Evolutionary conservation across 2,888 invertebrate genomes (phyloP).

Genomic region (Linyphia triangularis): DNA sequence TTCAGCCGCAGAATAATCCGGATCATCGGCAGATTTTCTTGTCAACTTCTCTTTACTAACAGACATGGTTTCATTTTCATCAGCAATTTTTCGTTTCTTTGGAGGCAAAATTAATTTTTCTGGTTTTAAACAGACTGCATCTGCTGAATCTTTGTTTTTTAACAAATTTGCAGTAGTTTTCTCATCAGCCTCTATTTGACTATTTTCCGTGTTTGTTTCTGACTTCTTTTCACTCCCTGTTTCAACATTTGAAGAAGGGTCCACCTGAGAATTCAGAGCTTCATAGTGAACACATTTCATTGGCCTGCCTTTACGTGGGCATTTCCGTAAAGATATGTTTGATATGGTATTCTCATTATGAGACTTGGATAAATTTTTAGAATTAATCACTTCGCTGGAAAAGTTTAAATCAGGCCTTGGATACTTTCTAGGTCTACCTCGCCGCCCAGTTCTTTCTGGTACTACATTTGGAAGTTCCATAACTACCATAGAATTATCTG

Average conservation of each 20-base stretch:
- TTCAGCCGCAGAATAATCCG: neutral
- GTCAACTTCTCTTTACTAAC: neutral
- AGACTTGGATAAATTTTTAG: neutral
- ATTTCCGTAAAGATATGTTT: neutral
- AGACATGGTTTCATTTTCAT: neutral
- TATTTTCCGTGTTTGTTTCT: neutral
- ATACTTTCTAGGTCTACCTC: constrained; percentile 56
- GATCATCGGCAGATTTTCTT: no score
- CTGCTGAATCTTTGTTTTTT: neutral
- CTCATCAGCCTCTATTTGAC: neutral
- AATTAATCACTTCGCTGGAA: neutral
- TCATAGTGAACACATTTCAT: constrained; percentile 17
- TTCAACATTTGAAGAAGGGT: neutral
- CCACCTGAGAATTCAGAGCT: constrained; percentile 26
- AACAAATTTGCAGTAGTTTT: neutral
- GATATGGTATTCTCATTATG: neutral
- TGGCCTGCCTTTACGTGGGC: constrained; percentile 49
- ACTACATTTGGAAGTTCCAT: neutral
- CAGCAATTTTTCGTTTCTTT: constrained; percentile 26
- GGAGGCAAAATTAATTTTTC: constrained; percentile 27
- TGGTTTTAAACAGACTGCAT: neutral
- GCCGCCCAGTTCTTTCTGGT: neutral
- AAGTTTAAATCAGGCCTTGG: neutral
- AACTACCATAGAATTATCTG: neutral
- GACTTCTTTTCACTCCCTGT: neutral